Evolutionary conservation across 2,797 vertebrate genomes (phyloP).

Genomic region (Lepus oiostolus): DNA sequence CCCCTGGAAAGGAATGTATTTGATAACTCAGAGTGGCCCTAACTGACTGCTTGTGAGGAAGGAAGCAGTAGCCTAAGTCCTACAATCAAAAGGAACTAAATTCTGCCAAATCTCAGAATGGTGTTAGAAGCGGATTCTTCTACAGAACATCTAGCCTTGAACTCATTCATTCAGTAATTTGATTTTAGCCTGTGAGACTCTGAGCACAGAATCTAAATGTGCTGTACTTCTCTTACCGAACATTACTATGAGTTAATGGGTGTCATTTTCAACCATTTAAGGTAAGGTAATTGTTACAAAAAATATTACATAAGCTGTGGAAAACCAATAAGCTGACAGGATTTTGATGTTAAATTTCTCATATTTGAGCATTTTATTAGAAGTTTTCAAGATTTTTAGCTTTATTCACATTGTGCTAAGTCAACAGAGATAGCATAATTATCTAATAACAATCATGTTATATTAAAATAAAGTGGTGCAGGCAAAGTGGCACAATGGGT

Average conservation of each 20-base stretch:
- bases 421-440: not conserved
- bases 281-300: not conserved
- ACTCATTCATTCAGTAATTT: not conserved
- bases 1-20: not conserved
- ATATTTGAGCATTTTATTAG: not conserved
- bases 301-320: not conserved
- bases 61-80: not conserved
- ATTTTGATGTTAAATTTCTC: conserved; percentile 2
- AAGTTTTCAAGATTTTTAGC: not conserved
- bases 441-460: not conserved
- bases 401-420: not conserved
- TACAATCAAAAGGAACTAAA: not conserved
- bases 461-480: not conserved
- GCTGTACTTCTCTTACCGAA: not conserved
- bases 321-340: not conserved
- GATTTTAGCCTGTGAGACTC: not conserved
- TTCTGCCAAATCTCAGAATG: not conserved
- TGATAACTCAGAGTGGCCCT: not conserved
- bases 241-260: not conserved
- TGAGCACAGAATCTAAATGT: not conserved
- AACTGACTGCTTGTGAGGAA: not conserved
- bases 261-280: not conserved
- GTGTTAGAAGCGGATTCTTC: not conserved
- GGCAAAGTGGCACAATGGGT: too few relatives aligned
- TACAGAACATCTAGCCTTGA: not conserved